Evolutionary conservation across 2,888 invertebrate species (phyloP), one percentile per base, ranked within the genome.

Genomic region (Patella depressa): DNA sequence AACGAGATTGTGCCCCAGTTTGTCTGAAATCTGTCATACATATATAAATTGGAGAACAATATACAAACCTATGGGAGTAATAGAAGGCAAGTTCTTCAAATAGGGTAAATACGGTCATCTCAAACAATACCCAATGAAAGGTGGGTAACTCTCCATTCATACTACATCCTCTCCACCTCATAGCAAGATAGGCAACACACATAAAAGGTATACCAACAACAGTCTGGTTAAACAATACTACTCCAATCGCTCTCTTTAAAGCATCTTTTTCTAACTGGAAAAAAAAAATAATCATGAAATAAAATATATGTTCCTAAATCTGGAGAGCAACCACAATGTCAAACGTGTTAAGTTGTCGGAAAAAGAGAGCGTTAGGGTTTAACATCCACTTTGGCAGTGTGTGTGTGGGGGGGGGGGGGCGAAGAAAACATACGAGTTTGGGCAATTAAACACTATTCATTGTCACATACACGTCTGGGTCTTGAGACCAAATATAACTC

Each of bases 51-150:
- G 45, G 9, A 45, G 45, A 45, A 45, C 45, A 59, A 72, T 9
- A 24, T 17, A 75, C 79, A 82, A 91, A 95, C 93, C 96, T 94
- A 92, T 96, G 96, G 14, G 95, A 95, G 89, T 96, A 96, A 90
- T 96, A 96, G 91, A 96, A 96, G 76, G 94, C 94, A 83, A 96
- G 93, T 92, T 96, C 96, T 90, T 96, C 96, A 86, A 95, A 94
- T 34, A 96, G 90, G 83, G 95, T 94, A 89, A 94, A 95, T 73
- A 96, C 93, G 0, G 94, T 94, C 78, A 96, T 92, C 91, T 96
- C 88, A 9, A 95, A 93, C 71, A 96, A 92, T 4, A 76, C 78
- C 95, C 95, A 95, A 84, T 95, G 95, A 88, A 96, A 95, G 34
- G 95, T 95, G 0, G 96, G 96, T 79, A 96, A 91, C 24, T 95